phyloP scores from a whole-genome alignment of 2,113 vertebrate genomes.

The Gorsachius goisagi region DNA sequence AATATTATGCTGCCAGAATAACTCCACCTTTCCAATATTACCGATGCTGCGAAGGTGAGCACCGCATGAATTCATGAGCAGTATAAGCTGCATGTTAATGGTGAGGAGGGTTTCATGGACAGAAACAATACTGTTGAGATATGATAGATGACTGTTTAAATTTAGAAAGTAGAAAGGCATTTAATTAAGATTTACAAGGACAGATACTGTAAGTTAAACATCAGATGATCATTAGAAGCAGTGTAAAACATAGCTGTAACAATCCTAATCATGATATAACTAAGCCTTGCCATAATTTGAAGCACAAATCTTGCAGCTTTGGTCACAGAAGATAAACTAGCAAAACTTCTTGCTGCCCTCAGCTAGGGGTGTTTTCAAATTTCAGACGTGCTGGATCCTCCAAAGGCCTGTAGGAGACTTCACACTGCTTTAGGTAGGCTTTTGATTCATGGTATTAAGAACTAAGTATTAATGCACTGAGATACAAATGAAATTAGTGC shows the following conservation, averaged over 20 bases:
- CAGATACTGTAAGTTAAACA: conserved; percentile 31
- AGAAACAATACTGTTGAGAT: background rate
- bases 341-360: background rate
- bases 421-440: background rate
- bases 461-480: background rate
- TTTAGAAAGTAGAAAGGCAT: conserved; percentile 3
- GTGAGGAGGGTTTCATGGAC: background rate
- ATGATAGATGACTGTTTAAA: conserved; percentile 26
- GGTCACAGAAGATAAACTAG: background rate
- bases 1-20: background rate
- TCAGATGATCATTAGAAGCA: conserved; percentile 1
- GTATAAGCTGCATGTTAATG: background rate
- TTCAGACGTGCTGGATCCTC: background rate
- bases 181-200: conserved; percentile 65
- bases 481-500: background rate
- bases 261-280: background rate
- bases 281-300: background rate
- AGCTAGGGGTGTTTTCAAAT: background rate
- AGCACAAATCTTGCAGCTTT: background rate
- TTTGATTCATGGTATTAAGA: background rate
- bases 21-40: background rate
- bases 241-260: conserved; percentile 5
- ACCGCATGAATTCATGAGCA: background rate
- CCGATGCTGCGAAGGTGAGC: background rate
- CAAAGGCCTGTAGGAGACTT: background rate